Base-by-base conservation (phyloP, 53 echinoderm and acorn worm species). In the Stichopus horrens region DNA sequence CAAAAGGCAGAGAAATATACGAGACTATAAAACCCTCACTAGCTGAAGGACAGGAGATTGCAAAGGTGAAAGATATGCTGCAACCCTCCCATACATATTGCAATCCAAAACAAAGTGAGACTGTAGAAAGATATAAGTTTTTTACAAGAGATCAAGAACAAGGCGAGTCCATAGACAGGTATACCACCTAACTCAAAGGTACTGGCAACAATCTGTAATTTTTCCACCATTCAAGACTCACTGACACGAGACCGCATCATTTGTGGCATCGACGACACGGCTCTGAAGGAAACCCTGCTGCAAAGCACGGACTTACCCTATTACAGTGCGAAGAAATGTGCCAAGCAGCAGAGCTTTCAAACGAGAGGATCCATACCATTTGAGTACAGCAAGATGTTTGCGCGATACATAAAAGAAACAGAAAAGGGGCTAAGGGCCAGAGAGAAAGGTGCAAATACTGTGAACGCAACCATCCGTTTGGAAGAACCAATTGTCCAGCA, bases 201-300 rank as follows among this genome's bases (percentile, higher is more conserved):
- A 23, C 58, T 92, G 5, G 89, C 92, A 55, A 57, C 58, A 21
- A 75, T n/a, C 58, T 92, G 92, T 77, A 92, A 89, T 55, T 92
- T 92, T 86, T 86, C 51, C 6, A 4, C 80, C 20, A 54, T 88
- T 5, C 14, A 73, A 9, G 79, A 88, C 11, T 91, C 91, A 5
- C 19, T 91, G 10, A 66, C 89, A n/a, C 60, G 86, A n/a, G 91
- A 91, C 53, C 37, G 91, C 8, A 91, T 88, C 16, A 22, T 91
- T 5, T 88, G 91, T 66, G 91, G 91, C 4, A 88, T 88, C 7
- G 37, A n/a, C 83, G 85, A 89, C 18, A 57, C 75, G 63, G 59
- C 10, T 18, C 79, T 92, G 16, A 81, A 86, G 8, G 85, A 92
- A 65, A 83, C 88, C 53, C 58, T 92, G 7, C 86, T 92, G 21